Base-by-base conservation (phyloP, 92 coral and sea anemone genomes). In the Parazoanthus atlanticus region DNA sequence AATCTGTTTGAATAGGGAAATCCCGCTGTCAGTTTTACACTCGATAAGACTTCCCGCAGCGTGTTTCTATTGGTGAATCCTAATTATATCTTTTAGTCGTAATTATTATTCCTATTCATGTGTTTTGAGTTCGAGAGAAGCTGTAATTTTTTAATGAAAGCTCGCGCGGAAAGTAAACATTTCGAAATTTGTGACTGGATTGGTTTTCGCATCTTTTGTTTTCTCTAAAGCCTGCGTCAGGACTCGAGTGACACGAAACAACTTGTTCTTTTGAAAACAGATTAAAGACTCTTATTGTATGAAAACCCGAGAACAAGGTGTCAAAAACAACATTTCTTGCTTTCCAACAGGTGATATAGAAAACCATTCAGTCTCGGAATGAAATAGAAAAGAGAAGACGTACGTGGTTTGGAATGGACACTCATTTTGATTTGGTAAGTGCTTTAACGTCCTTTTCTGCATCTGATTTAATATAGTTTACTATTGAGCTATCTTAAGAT, bases 11-110 rank as follows among this genome's bases (percentile, higher is more conserved):
- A 84, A 70, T 32, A 84, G 46, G 9, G 54, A 84, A 71, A 67
- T 70, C 87, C 87, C 54, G 87, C 87, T 84, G 87, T 84, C 87
- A 84, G 25, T 69, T 84, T 84, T 43, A 0, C 79, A 28, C 87
- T 84, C 40, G 34, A 30, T 26, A 69, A 43, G 87, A 84, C 65
- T 46, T 84, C 87, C 87, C 65, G 87, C 65, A 28, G 87, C 65
- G 87, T 19, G 23, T 38, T 71, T 69, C 87, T 70, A 84, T 91
- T 91, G 91, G 93, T 66, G 90, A 79, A 69, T 58, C 56, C 28
- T 91, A 93, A 93, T 91, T 91, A 91, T 88, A 84, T 91, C 89
- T 91, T 91, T 93, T 91, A 88, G 93, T 70, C 91, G 54, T 84
- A 91, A 91, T 93, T 85, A 88, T 84, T 85, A 93, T 93, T 90